Evolutionary conservation across 2,888 invertebrate species (phyloP).

Genomic region (Acanthosepion lycidas): DNA sequence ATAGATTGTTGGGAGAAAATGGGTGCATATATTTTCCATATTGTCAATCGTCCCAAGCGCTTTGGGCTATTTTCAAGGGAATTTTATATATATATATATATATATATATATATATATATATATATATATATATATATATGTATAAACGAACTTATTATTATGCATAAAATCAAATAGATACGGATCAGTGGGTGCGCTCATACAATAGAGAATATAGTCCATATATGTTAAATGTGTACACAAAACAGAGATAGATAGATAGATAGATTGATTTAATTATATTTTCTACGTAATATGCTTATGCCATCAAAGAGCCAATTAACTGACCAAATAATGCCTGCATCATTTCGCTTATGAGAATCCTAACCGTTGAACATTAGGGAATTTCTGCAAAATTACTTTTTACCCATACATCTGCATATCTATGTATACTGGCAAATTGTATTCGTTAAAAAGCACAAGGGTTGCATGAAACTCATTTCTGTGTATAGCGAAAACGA

Average conservation of each 20-base stretch:
- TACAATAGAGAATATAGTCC: no score
- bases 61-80: no score
- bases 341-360: not conserved
- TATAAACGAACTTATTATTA: not conserved
- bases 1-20: not conserved
- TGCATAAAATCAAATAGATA: no score
- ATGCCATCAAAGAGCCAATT: not conserved
- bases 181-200: no score
- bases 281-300: not conserved
- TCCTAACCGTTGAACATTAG: not conserved
- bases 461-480: not conserved
- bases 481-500: not conserved
- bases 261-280: not conserved
- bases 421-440: conserved; percentile 3
- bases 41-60: no score
- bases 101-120: not conserved
- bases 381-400: not conserved
- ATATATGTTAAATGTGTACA: not conserved
- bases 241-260: not conserved
- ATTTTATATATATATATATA: not conserved
- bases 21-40: no score
- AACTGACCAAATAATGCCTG: not conserved
- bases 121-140: not conserved
- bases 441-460: not conserved
- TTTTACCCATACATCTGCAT: not conserved